These are phyloP conservation scores for Chrysotoxum bicinctum DNA, from an alignment of 2,888 invertebrate species.

Conservation along the genomic window DNA sequence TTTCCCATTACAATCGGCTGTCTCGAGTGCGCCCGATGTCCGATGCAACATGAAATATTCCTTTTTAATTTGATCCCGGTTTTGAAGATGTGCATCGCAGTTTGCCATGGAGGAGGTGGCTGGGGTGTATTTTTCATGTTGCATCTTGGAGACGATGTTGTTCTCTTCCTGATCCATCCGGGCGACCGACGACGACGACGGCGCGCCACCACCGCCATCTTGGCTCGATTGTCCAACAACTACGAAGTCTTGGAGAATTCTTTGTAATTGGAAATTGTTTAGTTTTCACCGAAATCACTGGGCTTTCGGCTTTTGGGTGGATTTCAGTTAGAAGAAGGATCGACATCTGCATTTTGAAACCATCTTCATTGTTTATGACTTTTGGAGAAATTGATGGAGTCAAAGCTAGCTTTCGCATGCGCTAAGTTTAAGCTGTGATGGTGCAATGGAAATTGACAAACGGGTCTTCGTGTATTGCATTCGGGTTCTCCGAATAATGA, in stretches of 20 bases:
- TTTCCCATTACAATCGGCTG: slow-evolving; percentile 69
- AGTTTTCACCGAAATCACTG: slow-evolving; percentile 29
- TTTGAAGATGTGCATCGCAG: slow-evolving; percentile 3
- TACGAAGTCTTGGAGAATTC: background rate
- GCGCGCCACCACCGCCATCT: too few relatives aligned
- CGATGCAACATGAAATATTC: slow-evolving; percentile 68
- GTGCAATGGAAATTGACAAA: slow-evolving; percentile 23
- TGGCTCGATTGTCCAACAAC: background rate
- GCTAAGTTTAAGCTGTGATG: background rate
- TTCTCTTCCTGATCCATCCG: slow-evolving; percentile 58
- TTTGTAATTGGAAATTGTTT: slow-evolving; percentile 57
- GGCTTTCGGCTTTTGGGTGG: slow-evolving; percentile 24
- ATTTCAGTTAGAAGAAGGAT: slow-evolving; percentile 32
- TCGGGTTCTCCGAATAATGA: slow-evolving; percentile 18
- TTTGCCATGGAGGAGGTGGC: background rate
- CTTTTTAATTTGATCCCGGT: slow-evolving; percentile 70
- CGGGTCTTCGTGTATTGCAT: slow-evolving; percentile 22
- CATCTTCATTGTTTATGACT: slow-evolving; percentile 60
- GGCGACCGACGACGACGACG: too few relatives aligned
- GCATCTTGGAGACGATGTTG: slow-evolving; percentile 36
- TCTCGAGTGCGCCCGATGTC: slow-evolving; percentile 57
- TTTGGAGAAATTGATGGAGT: slow-evolving; percentile 42
- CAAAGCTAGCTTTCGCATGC: background rate
- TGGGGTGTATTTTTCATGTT: background rate
- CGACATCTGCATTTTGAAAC: slow-evolving; percentile 54